phyloP scores from a whole-genome alignment of 2,113 vertebrate genomes.

The Falco punctatus region DNA sequence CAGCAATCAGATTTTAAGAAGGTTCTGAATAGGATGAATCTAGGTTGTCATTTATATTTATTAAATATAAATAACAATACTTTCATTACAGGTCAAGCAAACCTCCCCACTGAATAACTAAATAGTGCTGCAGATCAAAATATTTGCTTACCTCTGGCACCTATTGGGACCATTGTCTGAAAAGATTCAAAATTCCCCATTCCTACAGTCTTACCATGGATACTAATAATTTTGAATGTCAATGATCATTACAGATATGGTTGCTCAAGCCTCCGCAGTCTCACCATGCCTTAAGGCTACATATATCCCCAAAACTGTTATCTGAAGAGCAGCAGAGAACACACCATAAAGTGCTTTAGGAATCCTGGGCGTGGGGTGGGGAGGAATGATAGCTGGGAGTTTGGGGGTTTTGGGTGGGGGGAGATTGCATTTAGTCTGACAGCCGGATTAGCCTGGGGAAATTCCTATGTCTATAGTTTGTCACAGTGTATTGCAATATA shows the following conservation, averaged over 20 bases:
- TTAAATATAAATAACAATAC: neutral
- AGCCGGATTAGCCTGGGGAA: neutral
- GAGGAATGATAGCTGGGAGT: neutral
- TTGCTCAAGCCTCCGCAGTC: neutral
- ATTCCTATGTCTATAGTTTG: neutral
- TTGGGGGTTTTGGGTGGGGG: too few species aligned
- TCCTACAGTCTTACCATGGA: neutral
- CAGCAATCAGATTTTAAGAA: neutral
- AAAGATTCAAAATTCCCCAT: neutral
- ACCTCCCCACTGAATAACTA: neutral
- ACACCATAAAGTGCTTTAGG: neutral
- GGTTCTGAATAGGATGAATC: neutral
- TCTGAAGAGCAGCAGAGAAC: neutral
- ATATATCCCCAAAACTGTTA: neutral
- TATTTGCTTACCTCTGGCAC: neutral
- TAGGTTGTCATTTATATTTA: neutral
- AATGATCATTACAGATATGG: neutral
- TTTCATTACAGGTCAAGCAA: neutral
- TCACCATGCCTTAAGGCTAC: neutral
- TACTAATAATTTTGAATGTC: neutral
- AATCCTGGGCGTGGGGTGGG: neutral
- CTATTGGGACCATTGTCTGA: neutral
- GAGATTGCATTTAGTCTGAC: neutral
- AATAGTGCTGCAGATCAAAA: neutral
- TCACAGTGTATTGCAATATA: neutral